Percentiles rank a stretch among this genome's conserved stretches.
Conservation (phyloP, 2,113 vertebrate species). For the Peromyscus polionotus region DNA sequence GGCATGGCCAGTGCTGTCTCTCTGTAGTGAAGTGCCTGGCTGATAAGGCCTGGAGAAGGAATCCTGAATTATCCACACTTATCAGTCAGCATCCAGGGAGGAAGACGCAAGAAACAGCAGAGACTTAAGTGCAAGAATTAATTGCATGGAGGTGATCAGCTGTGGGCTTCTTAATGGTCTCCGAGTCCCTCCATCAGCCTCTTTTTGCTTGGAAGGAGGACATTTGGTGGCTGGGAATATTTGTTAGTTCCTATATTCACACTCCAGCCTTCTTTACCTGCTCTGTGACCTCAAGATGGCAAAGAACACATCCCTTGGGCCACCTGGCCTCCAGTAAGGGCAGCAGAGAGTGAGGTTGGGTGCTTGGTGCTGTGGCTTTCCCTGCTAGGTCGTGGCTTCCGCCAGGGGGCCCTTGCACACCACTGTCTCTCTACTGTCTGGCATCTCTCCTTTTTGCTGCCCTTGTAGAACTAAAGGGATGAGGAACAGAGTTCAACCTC, state of each 20-base stretch:
- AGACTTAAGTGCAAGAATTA: neutral
- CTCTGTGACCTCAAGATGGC: too few species aligned
- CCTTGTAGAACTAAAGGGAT: neutral
- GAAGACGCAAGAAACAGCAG: neutral
- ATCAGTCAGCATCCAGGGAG: neutral
- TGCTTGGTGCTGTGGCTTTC: neutral
- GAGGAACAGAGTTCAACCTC: neutral
- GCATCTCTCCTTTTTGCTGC: neutral
- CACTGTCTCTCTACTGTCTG: neutral
- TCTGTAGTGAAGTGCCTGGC: neutral
- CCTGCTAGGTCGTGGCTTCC: neutral
- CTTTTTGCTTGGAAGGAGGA: neutral
- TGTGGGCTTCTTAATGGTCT: neutral
- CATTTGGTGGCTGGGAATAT: neutral
- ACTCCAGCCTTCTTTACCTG: neutral
- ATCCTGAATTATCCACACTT: too few species aligned
- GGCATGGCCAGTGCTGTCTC: neutral
- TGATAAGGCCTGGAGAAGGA: fast-evolving
- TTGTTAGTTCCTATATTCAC: neutral
- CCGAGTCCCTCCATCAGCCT: neutral
- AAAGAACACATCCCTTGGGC: neutral
- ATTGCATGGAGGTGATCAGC: neutral
- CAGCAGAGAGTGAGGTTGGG: neutral
- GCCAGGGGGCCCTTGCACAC: neutral
- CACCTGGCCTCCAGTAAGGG: neutral